Evolutionary conservation across 2,797 vertebrate genomes (phyloP), one percentile per base, ranked within the genome.

Genomic region (Pangasius macronema): DNA sequence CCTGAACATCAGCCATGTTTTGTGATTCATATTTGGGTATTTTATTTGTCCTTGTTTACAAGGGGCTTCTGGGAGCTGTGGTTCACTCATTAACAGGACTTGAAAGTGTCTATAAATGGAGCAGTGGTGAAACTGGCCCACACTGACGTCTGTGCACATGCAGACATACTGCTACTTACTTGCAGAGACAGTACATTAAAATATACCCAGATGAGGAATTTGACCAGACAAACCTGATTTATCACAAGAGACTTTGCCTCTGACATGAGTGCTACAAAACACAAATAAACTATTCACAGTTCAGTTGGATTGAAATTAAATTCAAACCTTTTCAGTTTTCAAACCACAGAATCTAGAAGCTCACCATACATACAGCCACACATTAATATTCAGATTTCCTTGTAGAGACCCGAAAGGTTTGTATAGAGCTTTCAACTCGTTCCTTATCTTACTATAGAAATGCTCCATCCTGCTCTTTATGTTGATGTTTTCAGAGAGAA

Each of bases 21-120:
- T 88, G 88, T 93, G 93, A 95, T 96, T 96, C 95, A 96, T 96
- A 95, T 96, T 95, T 94, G 94, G 94, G 92, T 94, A 65, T 96
- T 95, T 94, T 94, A 95, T 96, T 95, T 92, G 93, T 89, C 89
- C 92, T 92, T 89, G 92, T 95, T 96, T 96, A 92, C 88, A 86
- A 90, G 93, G 90, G 92, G 93, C 94, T 94, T 95, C 93, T 94
- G 93, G 94, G 93, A 89, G 93, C 92, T 93, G 95, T 84, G 94
- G 95, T 95, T 96, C 95, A 91, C 95, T 95, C 94, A 94, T 96
- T 96, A 96, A 96, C 95, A 93, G 87, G 91, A 96, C 95, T 95
- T 96, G 95, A 96, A 96, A 96, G 95, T 91, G 87, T 90, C 87
- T 92, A 91, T 93, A 96, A 96, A 96, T 95, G 93, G 92, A 93